Conservation (phyloP, 2,797 vertebrate species). For the Pseudocheirus occidentalis region DNA sequence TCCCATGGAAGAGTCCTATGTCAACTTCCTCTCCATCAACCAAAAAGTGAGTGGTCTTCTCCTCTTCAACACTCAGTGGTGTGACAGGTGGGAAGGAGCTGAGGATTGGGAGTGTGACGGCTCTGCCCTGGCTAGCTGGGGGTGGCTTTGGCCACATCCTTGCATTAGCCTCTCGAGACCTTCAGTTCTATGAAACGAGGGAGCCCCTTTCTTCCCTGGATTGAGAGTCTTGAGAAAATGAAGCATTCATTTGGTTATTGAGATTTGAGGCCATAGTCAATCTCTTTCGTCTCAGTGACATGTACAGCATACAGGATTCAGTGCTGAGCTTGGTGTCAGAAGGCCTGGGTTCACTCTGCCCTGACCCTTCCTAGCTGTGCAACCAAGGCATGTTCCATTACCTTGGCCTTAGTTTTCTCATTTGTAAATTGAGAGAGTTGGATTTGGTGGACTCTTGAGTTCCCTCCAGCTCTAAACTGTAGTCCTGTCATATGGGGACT, state of each 20-base stretch:
- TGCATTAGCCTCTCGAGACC: background rate
- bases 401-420: background rate
- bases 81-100: background rate
- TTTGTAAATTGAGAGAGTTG: background rate
- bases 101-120: accelerated
- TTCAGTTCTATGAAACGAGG: background rate
- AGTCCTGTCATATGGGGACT: background rate
- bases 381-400: background rate
- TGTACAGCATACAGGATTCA: background rate
- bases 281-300: background rate
- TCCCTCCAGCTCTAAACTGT: background rate
- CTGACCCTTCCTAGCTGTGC: no score
- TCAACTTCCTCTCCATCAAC: slow-evolving; percentile 96
- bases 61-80: accelerated
- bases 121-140: background rate
- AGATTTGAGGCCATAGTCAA: background rate
- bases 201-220: background rate
- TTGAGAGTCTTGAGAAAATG: background rate
- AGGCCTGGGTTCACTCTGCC: background rate
- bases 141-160: background rate
- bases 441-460: background rate
- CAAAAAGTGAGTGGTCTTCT: slow-evolving; percentile 89
- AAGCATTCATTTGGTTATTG: background rate
- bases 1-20: slow-evolving; percentile 96
- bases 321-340: background rate